Evolutionary conservation across 2,113 vertebrate species (phyloP).

Genomic region (Ellobius talpinus): DNA sequence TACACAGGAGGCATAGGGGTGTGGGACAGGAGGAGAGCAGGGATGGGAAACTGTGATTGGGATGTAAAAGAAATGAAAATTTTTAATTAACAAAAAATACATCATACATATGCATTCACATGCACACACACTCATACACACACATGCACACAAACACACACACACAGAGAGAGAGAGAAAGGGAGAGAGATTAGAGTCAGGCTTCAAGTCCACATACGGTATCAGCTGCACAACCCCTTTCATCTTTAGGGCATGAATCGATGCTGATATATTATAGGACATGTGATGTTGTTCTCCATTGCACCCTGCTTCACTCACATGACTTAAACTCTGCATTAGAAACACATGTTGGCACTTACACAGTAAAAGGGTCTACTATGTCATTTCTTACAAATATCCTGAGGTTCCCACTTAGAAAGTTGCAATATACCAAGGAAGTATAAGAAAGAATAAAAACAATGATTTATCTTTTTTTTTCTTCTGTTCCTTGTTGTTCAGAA

Average conservation of each 20-base stretch:
- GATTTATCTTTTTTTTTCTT: background rate
- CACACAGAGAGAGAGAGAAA: background rate
- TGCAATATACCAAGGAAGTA: background rate
- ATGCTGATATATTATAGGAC: background rate
- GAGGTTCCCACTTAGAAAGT: background rate
- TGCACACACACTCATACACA: background rate
- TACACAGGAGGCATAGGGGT: no score
- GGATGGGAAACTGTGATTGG: no score
- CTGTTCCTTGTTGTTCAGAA: background rate
- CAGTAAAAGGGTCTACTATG: background rate
- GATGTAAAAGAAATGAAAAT: no score
- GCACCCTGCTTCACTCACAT: slow-evolving; percentile 22
- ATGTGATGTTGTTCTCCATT: background rate
- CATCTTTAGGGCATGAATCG: background rate
- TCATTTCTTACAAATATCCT: slow-evolving; percentile 14
- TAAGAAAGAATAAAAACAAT: slow-evolving; percentile 1
- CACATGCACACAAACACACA: background rate
- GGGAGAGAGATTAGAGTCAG: background rate
- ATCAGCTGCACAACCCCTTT: background rate
- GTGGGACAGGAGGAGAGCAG: no score
- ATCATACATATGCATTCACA: background rate
- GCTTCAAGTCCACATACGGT: background rate
- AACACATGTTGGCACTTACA: background rate
- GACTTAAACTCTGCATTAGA: background rate
- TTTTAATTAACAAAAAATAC: background rate